A percentile compares a stretch with the other conserved stretches of the same genome.
These are phyloP conservation scores for Synergus laeviventris DNA, from an alignment of 2,888 invertebrate species.

Conservation along the genomic window DNA sequence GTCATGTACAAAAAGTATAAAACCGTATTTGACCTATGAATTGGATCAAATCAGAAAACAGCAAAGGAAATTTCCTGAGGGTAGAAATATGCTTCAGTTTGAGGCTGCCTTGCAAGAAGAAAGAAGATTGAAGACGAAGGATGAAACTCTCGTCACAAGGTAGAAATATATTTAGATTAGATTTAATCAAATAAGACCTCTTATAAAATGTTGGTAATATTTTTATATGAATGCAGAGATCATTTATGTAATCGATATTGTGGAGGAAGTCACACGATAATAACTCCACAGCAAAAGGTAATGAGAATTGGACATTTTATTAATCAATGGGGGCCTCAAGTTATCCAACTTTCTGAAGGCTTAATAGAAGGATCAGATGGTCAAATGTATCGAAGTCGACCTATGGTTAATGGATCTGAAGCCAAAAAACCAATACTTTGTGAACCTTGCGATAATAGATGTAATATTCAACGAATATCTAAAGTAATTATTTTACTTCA, in stretches of 20 bases:
- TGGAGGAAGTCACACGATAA: slow-evolving; percentile 86
- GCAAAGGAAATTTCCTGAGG: slow-evolving; percentile 71
- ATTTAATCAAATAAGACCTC: background rate
- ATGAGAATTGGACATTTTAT: slow-evolving; percentile 81
- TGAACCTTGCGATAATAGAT: slow-evolving; percentile 41
- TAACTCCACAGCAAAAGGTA: slow-evolving; percentile 85
- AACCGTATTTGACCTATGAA: slow-evolving; percentile 85
- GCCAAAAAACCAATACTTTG: slow-evolving; percentile 36
- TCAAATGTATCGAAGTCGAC: slow-evolving; percentile 57
- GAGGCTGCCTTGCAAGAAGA: slow-evolving; percentile 49
- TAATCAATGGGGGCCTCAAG: slow-evolving; percentile 82
- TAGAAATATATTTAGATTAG: background rate
- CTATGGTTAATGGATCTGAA: slow-evolving; percentile 41
- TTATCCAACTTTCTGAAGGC: slow-evolving; percentile 78
- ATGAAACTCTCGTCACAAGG: slow-evolving; percentile 45
- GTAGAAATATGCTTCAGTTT: slow-evolving; percentile 69
- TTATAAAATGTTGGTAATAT: background rate
- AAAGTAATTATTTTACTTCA: background rate
- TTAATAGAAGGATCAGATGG: slow-evolving; percentile 74
- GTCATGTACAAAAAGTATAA: slow-evolving; percentile 80
- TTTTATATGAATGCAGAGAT: slow-evolving; percentile 61
- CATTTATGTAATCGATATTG: slow-evolving; percentile 85
- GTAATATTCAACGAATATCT: slow-evolving; percentile 22
- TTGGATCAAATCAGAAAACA: slow-evolving; percentile 79
- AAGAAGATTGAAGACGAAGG: slow-evolving; percentile 60